Evolutionary conservation across 1,140 invertebrate species (phyloP).

Genomic region (Geopemphigus sp.): DNA sequence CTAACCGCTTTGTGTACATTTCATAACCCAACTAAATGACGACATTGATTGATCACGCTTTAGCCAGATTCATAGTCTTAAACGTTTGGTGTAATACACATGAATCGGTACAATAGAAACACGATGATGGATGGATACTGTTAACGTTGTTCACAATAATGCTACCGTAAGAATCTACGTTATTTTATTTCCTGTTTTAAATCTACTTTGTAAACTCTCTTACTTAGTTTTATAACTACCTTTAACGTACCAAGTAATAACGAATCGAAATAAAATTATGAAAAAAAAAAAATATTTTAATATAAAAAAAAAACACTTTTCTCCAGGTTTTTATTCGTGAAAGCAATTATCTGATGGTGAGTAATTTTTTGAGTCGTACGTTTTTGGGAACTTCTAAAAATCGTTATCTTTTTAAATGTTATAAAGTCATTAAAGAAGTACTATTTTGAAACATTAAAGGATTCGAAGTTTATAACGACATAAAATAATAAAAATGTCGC

Average conservation of each 20-base stretch:
- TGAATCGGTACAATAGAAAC: not conserved
- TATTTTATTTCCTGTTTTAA: not conserved
- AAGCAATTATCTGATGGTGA: not conserved
- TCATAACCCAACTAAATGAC: not conserved
- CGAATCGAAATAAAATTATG: not conserved
- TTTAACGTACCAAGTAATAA: not conserved
- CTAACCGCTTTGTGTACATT: not conserved
- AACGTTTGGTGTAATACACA: not conserved
- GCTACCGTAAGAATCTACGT: not conserved
- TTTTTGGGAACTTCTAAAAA: too few relatives aligned
- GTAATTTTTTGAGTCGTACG: not conserved
- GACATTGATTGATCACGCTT: not conserved
- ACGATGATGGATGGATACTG: not conserved
- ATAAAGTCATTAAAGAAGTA: too few relatives aligned
- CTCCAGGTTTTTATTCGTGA: not conserved
- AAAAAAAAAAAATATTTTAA: too few relatives aligned
- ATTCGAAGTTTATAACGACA: too few relatives aligned
- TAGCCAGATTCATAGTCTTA: not conserved
- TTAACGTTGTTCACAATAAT: not conserved
- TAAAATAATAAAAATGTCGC: too few relatives aligned
- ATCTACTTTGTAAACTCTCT: not conserved
- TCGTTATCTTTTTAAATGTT: too few relatives aligned
- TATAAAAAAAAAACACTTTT: too few relatives aligned
- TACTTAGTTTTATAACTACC: not conserved
- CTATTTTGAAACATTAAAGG: too few relatives aligned